Percentiles rank a stretch among this genome's conserved stretches.
Conservation (phyloP, 2,888 invertebrate genomes). For the Trissonchulus latispiculum region DNA sequence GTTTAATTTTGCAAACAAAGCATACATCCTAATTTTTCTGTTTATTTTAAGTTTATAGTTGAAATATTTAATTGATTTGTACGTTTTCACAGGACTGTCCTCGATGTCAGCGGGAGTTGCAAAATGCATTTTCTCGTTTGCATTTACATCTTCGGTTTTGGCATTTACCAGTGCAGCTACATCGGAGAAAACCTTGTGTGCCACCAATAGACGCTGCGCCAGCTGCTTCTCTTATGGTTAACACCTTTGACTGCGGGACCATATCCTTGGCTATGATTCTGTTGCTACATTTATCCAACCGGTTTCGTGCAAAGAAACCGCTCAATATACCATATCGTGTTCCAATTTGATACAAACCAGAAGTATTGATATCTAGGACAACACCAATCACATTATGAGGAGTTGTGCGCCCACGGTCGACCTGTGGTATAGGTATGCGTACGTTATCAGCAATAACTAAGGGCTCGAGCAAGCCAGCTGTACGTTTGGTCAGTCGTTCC, state of each 20-base stretch:
- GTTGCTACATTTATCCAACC: not conserved
- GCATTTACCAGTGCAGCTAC: not conserved
- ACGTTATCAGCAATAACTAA: not conserved
- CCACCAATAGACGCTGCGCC: not conserved
- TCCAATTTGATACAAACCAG: not conserved
- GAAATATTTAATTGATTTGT: too few relatives aligned
- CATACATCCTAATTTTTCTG: too few relatives aligned
- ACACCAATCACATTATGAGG: not conserved
- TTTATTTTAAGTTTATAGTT: too few relatives aligned
- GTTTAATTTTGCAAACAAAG: too few relatives aligned
- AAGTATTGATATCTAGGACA: not conserved
- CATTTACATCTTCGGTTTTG: not conserved
- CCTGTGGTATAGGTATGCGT: not conserved
- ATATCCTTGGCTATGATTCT: not conserved
- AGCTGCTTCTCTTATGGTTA: not conserved
- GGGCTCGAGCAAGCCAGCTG: not conserved
- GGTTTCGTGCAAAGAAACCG: not conserved
- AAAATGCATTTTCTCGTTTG: not conserved
- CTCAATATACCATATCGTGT: not conserved
- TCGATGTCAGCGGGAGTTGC: not conserved
- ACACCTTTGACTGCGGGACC: not conserved
- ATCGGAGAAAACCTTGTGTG: not conserved
- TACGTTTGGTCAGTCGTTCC: not conserved
- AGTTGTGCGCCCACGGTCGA: not conserved
- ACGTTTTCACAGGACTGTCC: not conserved